A percentile compares a stretch with the other conserved stretches of the same genome.
Evolutionary conservation across 2,113 vertebrate species (phyloP).

Genomic region (Nesoenas mayeri): DNA sequence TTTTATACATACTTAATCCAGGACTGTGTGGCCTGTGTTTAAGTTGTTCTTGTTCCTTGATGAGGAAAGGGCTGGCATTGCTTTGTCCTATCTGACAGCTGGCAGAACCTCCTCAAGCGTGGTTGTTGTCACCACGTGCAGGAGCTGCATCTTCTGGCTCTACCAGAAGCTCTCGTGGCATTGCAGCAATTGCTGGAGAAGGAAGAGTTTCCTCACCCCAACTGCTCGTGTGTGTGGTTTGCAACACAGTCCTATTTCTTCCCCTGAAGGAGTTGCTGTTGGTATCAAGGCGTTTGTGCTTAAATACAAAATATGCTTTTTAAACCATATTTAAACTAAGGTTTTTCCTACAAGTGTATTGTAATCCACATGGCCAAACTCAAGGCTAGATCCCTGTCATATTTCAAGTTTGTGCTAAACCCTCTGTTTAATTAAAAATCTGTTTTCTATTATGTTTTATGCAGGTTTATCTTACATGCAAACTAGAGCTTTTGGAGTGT

Average conservation of each 20-base stretch:
- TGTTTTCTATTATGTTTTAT: background rate
- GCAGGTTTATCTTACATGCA: background rate
- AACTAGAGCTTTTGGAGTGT: background rate
- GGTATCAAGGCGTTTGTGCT: background rate
- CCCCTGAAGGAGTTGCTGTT: background rate
- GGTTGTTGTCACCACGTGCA: rapidly evolving
- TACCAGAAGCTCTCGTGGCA: background rate
- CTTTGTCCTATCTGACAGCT: background rate
- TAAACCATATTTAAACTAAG: background rate
- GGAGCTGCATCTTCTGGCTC: background rate
- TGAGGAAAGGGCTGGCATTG: background rate
- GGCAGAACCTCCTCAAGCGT: background rate
- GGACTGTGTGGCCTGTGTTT: background rate
- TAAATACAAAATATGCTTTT: background rate
- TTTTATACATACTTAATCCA: background rate
- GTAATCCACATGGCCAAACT: background rate
- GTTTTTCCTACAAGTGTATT: background rate
- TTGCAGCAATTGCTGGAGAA: background rate
- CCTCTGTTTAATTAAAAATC: background rate
- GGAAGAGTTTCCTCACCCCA: background rate
- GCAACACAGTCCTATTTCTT: rapidly evolving
- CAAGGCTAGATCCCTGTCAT: background rate
- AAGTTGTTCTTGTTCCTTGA: background rate
- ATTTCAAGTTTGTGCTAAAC: background rate
- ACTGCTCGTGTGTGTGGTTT: rapidly evolving